Conservation (phyloP, 2,888 invertebrate genomes). For the Chaitophorus viminalis region DNA sequence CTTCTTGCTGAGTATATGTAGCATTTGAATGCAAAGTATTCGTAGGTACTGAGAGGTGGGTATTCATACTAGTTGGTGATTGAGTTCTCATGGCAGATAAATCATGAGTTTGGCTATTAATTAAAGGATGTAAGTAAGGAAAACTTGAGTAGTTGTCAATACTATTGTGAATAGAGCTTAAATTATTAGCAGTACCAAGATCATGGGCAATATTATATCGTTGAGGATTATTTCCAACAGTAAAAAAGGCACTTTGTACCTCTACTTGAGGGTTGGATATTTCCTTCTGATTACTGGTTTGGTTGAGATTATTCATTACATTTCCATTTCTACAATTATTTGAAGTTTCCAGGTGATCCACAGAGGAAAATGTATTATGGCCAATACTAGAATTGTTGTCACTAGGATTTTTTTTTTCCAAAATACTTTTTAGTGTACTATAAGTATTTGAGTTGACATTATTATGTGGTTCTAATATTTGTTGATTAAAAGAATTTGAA, state of each 20-base stretch:
- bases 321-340: too few species aligned
- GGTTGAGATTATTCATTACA: neutral
- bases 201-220: neutral
- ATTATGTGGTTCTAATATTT: neutral
- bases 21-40: neutral
- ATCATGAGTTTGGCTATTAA: neutral
- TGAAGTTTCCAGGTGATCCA: too few species aligned
- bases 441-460: neutral
- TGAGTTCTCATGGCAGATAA: neutral
- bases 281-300: neutral
- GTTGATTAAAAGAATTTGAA: conserved; percentile 1
- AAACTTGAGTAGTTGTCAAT: neutral
- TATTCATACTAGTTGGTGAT: neutral
- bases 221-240: neutral
- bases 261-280: neutral
- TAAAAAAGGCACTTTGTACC: neutral
- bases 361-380: too few species aligned
- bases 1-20: too few species aligned
- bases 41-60: neutral
- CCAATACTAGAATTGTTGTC: too few species aligned
- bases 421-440: neutral
- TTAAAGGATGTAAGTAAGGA: neutral
- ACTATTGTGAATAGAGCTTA: neutral
- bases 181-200: neutral
- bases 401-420: neutral